phyloP scores from a whole-genome alignment of 2,888 invertebrate genomes.

The Ommatoiulus sabulosus region DNA sequence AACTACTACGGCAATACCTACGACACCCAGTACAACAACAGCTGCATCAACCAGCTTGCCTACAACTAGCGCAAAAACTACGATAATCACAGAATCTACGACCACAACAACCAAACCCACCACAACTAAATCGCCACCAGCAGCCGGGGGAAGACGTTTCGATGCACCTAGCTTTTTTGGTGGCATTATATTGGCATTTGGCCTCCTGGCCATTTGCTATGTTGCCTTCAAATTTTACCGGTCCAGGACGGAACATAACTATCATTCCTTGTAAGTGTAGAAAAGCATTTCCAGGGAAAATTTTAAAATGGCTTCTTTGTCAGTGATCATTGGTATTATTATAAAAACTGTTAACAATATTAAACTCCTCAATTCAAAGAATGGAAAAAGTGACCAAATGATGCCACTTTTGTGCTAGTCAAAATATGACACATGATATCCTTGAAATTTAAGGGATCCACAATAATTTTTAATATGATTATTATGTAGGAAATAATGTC shows the following conservation, averaged over 20 bases:
- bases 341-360: not conserved
- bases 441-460: no score
- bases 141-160: conserved; percentile 63
- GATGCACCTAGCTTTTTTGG: conserved; percentile 72
- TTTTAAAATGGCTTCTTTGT: not conserved
- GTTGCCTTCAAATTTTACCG: conserved; percentile 90
- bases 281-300: not conserved
- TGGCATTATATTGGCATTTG: conserved; percentile 84
- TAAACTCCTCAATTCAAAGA: not conserved
- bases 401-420: no score
- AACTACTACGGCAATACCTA: not conserved
- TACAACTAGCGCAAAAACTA: conserved; percentile 4
- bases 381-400: not conserved
- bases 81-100: not conserved
- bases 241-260: conserved; percentile 85
- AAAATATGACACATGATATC: no score
- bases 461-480: no score
- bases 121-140: not conserved
- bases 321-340: not conserved
- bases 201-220: conserved; percentile 82
- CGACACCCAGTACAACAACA: conserved; percentile 44
- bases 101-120: conserved; percentile 12
- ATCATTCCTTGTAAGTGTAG: conserved; percentile 84
- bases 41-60: conserved; percentile 12
- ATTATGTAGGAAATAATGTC: no score